Evolutionary conservation across 2,888 invertebrate genomes (phyloP), one percentile per base, ranked within the genome.

Genomic region (Drosophila neotestacea): DNA sequence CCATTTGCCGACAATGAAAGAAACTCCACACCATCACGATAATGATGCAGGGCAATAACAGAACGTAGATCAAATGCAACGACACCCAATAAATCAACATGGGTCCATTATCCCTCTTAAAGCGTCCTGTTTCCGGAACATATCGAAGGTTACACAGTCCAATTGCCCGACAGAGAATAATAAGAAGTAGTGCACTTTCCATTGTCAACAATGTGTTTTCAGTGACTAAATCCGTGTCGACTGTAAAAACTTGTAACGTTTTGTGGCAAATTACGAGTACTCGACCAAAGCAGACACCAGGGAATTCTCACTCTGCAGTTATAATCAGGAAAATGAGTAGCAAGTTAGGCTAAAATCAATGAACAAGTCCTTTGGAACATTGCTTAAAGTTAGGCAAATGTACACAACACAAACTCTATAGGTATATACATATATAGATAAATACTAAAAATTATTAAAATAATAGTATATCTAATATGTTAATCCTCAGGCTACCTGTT

Each of bases 131-230:
- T 5, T 41, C 28, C 0, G 56, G 11, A 5, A 70, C 64, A 56
- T 69, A 89, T 28, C 70, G 74, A 1, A 87, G 28, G 32, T 80
- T 89, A 47, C 63, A 46, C 2, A 90, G 13, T 0, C 89, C 90
- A 32, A 82, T 62, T 1, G 27, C 22, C 9, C 77, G 62, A 30
- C 66, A 54, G 5, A 81, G 7, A 28, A n/a, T 13, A 0, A 78
- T 46, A 0, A 65, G 47, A 11, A 71, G 1, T 16, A 32, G n/a
- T 0, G 11, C 6, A 11, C 10, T 1, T 3, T 46, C 48, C 75
- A 75, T 77, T n/a, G 5, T 10, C 10, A 4, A 27, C 55, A 36
- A 13, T 28, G 10, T 2, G 5, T 44, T 10, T 6, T 10, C 9
- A 27, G 10, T 10, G 34, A 56, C 55, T 56, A 27, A 44, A 34